phyloP scores from a whole-genome alignment of 1,140 invertebrate species.

The Drosophila arizonae region DNA sequence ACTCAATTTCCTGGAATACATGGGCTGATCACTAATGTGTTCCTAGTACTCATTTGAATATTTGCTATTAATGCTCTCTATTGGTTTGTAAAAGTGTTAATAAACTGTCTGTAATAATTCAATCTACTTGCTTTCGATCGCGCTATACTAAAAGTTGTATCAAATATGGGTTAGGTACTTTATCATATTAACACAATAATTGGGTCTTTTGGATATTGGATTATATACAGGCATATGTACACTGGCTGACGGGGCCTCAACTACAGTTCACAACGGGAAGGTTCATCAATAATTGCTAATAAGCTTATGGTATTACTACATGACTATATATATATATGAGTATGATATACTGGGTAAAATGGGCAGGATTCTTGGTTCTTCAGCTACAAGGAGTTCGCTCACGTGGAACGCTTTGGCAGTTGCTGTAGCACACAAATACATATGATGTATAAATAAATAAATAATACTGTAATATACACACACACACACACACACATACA shows the following conservation, averaged over 20 bases:
- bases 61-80: neutral
- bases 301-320: slow-evolving; percentile 27
- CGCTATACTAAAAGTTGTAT: slow-evolving; percentile 40
- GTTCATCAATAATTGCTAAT: slow-evolving; percentile 48
- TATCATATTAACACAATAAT: slow-evolving; percentile 5
- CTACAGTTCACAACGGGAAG: slow-evolving; percentile 32
- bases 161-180: slow-evolving; percentile 19
- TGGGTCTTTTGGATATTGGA: slow-evolving; percentile 8
- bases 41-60: neutral
- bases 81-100: slow-evolving; percentile 7
- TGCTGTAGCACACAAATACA: slow-evolving; percentile 54
- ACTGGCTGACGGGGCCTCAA: slow-evolving; percentile 55
- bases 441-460: slow-evolving; percentile 42
- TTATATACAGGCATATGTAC: slow-evolving; percentile 47
- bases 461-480: slow-evolving; percentile 66
- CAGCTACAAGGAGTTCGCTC: slow-evolving; percentile 46
- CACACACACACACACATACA: slow-evolving; percentile 16
- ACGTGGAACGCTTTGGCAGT: slow-evolving; percentile 68
- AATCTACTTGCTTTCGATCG: slow-evolving; percentile 47
- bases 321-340: slow-evolving; percentile 18
- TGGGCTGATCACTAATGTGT: neutral
- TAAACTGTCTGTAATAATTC: slow-evolving; percentile 31
- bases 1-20: neutral
- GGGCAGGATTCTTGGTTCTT: slow-evolving; percentile 31
- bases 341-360: slow-evolving; percentile 48